These are phyloP conservation scores for Hanleya hanleyi DNA, from an alignment of 2,888 invertebrate genomes.

Conservation along the genomic window DNA sequence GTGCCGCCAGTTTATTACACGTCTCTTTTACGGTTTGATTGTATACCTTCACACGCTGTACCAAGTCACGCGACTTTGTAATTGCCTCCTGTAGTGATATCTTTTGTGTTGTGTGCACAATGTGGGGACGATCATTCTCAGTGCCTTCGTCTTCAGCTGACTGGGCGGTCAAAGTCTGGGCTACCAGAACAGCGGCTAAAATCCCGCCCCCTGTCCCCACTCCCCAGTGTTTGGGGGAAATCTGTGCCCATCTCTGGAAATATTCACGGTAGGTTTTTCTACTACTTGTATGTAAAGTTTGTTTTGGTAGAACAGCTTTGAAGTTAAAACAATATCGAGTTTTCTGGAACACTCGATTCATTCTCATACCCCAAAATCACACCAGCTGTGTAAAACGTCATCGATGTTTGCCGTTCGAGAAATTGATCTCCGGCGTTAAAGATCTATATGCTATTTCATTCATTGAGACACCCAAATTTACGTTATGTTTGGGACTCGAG, in stretches of 20 bases:
- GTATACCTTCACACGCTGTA: neutral
- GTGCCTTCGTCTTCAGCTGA: neutral
- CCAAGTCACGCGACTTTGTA: neutral
- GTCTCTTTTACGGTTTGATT: neutral
- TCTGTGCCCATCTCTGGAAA: neutral
- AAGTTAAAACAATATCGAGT: neutral
- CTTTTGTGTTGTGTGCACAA: neutral
- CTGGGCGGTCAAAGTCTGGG: neutral
- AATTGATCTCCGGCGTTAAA: too few species aligned
- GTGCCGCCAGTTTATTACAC: too few species aligned
- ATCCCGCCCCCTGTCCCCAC: neutral
- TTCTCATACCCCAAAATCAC: neutral
- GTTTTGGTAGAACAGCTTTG: neutral
- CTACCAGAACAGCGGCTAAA: neutral
- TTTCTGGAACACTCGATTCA: neutral
- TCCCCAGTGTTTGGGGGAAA: neutral
- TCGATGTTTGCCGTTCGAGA: neutral
- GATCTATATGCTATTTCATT: too few species aligned
- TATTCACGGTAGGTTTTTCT: neutral
- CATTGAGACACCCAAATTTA: too few species aligned
- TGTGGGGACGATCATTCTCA: neutral
- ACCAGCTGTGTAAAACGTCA: neutral
- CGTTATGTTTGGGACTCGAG: too few species aligned
- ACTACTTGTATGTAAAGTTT: neutral
- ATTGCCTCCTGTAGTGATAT: neutral